These are phyloP conservation scores for Meda fulgida DNA, from an alignment of 2,797 vertebrate genomes.

Conservation along the genomic window DNA sequence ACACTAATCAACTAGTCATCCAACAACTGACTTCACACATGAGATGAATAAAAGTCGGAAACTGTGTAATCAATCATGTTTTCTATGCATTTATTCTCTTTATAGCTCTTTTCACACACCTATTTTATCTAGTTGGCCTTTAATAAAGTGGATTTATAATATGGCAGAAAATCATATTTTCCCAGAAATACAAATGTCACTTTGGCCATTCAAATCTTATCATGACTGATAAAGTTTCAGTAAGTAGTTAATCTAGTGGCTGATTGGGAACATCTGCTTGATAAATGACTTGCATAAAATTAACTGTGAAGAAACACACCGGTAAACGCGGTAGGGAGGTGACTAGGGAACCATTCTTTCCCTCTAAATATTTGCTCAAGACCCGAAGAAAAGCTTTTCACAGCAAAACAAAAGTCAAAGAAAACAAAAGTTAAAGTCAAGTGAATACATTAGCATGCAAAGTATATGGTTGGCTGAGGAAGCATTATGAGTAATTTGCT, in stretches of 20 bases:
- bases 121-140: conserved; percentile 56
- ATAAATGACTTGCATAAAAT: conserved; percentile 78
- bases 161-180: conserved; percentile 66
- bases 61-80: background rate
- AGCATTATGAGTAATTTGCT: background rate
- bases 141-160: conserved; percentile 62
- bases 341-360: conserved; percentile 63
- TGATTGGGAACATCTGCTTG: conserved; percentile 77
- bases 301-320: conserved; percentile 70
- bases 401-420: background rate
- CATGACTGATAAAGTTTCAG: conserved; percentile 72
- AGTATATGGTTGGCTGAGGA: background rate
- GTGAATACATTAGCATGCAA: background rate
- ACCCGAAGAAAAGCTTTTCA: conserved; percentile 9
- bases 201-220: conserved; percentile 65
- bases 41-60: background rate
- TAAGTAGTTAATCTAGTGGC: conserved; percentile 73
- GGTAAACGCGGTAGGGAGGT: conserved; percentile 66
- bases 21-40: background rate
- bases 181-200: conserved; percentile 48
- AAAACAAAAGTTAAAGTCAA: conserved; percentile 7
- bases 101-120: background rate
- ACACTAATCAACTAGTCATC: background rate
- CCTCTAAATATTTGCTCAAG: conserved; percentile 58
- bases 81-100: background rate